phyloP scores from a whole-genome alignment of 92 coral and sea anemone genomes.

The Epizoanthus fatuus region DNA sequence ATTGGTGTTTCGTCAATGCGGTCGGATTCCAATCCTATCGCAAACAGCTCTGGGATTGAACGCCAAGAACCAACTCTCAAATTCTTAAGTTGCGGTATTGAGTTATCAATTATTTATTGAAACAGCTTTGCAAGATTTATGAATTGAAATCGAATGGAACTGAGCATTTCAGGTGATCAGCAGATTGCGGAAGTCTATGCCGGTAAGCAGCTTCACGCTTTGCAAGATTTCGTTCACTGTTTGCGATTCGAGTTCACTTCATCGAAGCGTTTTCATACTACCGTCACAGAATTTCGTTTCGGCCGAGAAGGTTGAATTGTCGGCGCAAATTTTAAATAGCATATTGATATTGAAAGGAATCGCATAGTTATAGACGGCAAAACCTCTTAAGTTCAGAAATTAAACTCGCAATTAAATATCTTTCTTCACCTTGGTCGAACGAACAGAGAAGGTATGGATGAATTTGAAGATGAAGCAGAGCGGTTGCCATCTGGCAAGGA shows the following conservation, averaged over 20 bases:
- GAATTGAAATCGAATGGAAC: constrained; percentile 33
- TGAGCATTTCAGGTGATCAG: constrained; percentile 11
- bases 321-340: background rate
- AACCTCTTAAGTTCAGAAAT: background rate
- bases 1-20: background rate
- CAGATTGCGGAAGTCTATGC: background rate
- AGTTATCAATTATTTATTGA: constrained; percentile 30
- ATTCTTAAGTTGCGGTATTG: constrained; percentile 25
- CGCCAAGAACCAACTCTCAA: background rate
- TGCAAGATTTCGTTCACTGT: background rate
- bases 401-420: background rate
- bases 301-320: too few relatives aligned
- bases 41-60: background rate
- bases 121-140: constrained; percentile 28
- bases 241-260: background rate
- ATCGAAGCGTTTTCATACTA: background rate
- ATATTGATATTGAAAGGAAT: background rate
- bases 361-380: background rate
- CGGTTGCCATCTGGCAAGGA: constrained; percentile 7
- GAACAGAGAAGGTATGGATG: constrained; percentile 33
- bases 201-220: background rate
- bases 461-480: constrained; percentile 29
- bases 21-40: background rate
- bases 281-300: background rate
- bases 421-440: background rate